These are phyloP conservation scores for Athalia cordata DNA, from an alignment of 2,888 invertebrate genomes.

Conservation along the genomic window DNA sequence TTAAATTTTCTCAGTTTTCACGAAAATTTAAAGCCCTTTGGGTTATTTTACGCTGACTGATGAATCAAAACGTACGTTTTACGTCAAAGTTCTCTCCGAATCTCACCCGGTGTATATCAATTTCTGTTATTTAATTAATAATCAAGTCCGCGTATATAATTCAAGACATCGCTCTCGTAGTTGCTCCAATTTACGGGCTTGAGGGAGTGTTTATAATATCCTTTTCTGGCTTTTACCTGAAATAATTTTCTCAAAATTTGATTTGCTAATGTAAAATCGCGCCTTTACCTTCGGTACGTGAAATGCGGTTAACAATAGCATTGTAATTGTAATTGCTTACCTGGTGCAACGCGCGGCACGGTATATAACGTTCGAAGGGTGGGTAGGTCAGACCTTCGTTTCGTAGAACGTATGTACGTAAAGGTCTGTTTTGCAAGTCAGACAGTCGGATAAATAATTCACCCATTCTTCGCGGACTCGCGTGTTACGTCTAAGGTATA, in stretches of 20 bases:
- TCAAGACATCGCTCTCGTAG: too few species aligned
- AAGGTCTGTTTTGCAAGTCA: conserved; percentile 34
- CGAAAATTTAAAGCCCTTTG: neutral
- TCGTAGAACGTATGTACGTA: neutral
- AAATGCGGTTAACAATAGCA: conserved; percentile 56
- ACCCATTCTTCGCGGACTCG: neutral
- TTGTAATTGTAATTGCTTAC: conserved; percentile 62
- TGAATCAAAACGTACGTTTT: too few species aligned
- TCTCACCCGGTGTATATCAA: too few species aligned
- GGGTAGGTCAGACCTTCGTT: conserved; percentile 22
- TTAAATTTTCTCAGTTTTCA: neutral
- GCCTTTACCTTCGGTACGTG: conserved; percentile 48
- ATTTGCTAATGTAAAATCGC: conserved; percentile 63
- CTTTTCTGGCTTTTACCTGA: conserved; percentile 47
- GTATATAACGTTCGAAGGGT: too few species aligned
- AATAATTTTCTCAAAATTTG: conserved; percentile 61
- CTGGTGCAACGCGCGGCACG: conserved; percentile 15
- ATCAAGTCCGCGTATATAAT: too few species aligned
- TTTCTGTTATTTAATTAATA: too few species aligned
- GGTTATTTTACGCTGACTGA: neutral
- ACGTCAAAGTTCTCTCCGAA: too few species aligned
- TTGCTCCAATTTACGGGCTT: neutral
- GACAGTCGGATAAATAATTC: conserved; percentile 3
- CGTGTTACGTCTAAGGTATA: neutral
- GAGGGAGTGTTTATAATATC: neutral